These are phyloP conservation scores for Lithophane socia DNA, from an alignment of 2,888 invertebrate species.

Conservation along the genomic window DNA sequence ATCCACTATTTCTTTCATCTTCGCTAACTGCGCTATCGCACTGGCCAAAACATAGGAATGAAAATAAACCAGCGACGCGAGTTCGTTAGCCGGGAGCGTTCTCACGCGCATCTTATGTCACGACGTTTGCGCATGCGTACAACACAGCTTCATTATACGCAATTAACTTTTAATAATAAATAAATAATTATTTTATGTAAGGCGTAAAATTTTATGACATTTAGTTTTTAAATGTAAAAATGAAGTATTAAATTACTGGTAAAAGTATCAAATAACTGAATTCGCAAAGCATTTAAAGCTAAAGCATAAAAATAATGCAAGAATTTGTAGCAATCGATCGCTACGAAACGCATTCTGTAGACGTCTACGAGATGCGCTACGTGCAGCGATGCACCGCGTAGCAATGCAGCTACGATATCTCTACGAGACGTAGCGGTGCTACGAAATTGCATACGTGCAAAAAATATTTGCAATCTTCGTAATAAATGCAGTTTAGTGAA, in stretches of 20 bases:
- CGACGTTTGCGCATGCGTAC: constrained; percentile 73
- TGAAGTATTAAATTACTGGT: not conserved
- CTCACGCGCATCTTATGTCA: constrained; percentile 82
- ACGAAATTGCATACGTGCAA: constrained; percentile 86
- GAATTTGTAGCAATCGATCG: constrained; percentile 40
- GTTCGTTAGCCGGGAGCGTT: constrained; percentile 84
- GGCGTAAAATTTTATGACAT: not conserved
- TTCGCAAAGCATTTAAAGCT: not conserved
- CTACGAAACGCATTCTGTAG: constrained; percentile 72
- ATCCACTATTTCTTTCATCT: constrained; percentile 49
- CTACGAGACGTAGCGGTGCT: constrained; percentile 85
- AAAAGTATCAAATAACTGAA: not conserved
- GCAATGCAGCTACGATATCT: constrained; percentile 84
- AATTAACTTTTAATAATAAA: constrained; percentile 42
- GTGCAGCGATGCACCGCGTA: constrained; percentile 87
- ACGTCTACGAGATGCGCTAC: constrained; percentile 78
- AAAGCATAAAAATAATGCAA: not conserved
- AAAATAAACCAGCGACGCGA: constrained; percentile 79
- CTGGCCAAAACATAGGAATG: constrained; percentile 78
- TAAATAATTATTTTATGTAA: constrained; percentile 36
- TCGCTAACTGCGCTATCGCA: constrained; percentile 64
- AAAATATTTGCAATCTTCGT: constrained; percentile 69
- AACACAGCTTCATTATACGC: constrained; percentile 48
- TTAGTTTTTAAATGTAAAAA: constrained; percentile 15
- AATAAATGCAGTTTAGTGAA: not conserved